Conservation (phyloP, 2,888 invertebrate genomes). For the Drosophila sordidula region DNA sequence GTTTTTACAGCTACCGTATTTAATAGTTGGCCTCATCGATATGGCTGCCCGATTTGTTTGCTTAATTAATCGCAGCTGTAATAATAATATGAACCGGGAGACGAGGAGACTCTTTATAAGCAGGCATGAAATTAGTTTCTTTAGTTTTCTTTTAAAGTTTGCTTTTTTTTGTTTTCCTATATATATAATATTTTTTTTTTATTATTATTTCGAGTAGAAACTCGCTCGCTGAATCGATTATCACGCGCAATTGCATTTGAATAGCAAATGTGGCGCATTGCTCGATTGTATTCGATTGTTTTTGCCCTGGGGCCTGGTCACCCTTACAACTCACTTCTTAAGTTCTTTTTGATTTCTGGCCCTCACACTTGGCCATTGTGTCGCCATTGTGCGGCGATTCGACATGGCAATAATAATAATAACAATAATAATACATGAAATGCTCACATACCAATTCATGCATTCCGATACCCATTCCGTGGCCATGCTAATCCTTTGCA, state of each 20-base stretch:
- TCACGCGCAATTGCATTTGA: conserved; percentile 73
- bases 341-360: conserved; percentile 20
- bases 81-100: conserved; percentile 56
- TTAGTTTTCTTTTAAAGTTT: conserved; percentile 14
- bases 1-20: conserved; percentile 79
- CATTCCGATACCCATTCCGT: conserved; percentile 5
- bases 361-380: conserved; percentile 76
- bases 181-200: conserved; percentile 1
- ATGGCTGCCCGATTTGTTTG: conserved; percentile 67
- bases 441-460: conserved; percentile 17
- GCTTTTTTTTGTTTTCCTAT: conserved; percentile 3
- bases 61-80: conserved; percentile 81
- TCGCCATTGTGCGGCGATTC: conserved; percentile 61
- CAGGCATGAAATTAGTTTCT: conserved; percentile 61
- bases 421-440: conserved; percentile 48
- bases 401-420: conserved; percentile 62
- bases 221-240: conserved; percentile 64
- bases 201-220: conserved; percentile 12
- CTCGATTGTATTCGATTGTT: conserved; percentile 37
- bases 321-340: conserved; percentile 14
- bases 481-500: conserved; percentile 73
- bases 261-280: conserved; percentile 74
- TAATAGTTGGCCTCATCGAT: conserved; percentile 53
- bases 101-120: conserved; percentile 23
- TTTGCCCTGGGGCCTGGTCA: conserved; percentile 16